Evolutionary conservation across 1,140 invertebrate genomes (phyloP).

Genomic region (Nebria ingens): DNA sequence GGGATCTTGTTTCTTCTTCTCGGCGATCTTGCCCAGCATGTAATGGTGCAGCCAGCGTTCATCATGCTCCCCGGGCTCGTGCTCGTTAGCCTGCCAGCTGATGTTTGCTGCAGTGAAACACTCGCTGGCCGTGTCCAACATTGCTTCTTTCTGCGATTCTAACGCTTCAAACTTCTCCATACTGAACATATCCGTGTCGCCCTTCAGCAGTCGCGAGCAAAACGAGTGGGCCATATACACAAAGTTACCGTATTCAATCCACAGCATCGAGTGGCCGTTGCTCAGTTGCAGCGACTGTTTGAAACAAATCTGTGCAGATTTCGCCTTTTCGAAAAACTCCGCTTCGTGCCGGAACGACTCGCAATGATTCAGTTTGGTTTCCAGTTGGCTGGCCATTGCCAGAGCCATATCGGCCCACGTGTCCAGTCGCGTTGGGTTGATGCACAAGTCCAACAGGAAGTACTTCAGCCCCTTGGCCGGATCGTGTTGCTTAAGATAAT

Average conservation of each 20-base stretch:
- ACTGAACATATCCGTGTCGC: constrained; percentile 61
- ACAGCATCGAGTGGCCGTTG: constrained; percentile 58
- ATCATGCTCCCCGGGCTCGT: constrained; percentile 44
- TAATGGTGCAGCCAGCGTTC: constrained; percentile 85
- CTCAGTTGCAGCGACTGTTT: constrained; percentile 62
- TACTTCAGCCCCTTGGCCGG: constrained; percentile 66
- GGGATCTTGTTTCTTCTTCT: constrained; percentile 66
- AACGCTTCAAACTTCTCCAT: constrained; percentile 65
- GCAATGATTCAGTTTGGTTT: constrained; percentile 70
- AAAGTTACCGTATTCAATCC: constrained; percentile 82
- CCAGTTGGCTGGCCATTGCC: constrained; percentile 66
- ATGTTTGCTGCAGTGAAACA: constrained; percentile 66
- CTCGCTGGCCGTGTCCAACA: constrained; percentile 60
- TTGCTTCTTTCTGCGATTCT: constrained; percentile 64
- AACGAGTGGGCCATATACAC: constrained; percentile 81
- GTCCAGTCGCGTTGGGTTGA: constrained; percentile 68
- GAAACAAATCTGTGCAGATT: constrained; percentile 65
- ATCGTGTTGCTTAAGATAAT: constrained; percentile 80
- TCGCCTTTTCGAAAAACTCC: constrained; percentile 60
- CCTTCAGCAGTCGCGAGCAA: constrained; percentile 72
- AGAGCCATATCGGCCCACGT: constrained; percentile 88
- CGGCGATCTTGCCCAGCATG: constrained; percentile 84
- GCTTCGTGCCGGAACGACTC: constrained; percentile 49
- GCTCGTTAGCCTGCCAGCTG: constrained; percentile 39
- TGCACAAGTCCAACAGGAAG: constrained; percentile 72